Conservation (phyloP, 1,140 invertebrate genomes). For the Apis laboriosa region DNA sequence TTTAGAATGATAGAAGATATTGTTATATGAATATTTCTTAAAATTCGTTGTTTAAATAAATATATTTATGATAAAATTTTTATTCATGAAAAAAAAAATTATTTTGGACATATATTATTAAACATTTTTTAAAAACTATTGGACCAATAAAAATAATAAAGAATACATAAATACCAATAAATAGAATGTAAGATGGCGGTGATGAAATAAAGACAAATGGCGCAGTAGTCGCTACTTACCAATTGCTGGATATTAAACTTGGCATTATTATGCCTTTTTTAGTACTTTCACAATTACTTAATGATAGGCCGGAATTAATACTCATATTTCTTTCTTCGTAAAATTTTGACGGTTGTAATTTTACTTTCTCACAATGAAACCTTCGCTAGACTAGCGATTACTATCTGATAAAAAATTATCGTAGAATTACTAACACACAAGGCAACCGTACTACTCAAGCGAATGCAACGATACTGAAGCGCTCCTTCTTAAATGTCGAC, state of each 20-base stretch:
- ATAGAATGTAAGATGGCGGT: constrained; percentile 64
- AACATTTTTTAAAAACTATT: background rate
- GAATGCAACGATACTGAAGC: constrained; percentile 45
- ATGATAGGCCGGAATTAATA: constrained; percentile 79
- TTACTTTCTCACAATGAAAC: constrained; percentile 47
- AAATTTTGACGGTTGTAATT: constrained; percentile 72
- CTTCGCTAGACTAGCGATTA: constrained; percentile 56
- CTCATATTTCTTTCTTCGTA: constrained; percentile 80
- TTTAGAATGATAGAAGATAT: background rate
- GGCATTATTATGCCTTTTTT: constrained; percentile 80
- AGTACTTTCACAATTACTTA: constrained; percentile 80
- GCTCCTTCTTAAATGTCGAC: constrained; percentile 5
- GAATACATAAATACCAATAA: constrained; percentile 24
- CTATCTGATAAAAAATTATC: constrained; percentile 17
- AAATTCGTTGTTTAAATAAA: background rate
- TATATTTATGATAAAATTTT: background rate
- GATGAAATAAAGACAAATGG: constrained; percentile 63
- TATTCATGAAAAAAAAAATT: background rate
- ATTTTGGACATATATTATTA: background rate
- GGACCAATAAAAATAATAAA: constrained; percentile 3
- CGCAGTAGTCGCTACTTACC: constrained; percentile 73
- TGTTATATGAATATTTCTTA: background rate
- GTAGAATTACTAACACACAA: background rate
- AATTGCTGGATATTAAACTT: constrained; percentile 80
- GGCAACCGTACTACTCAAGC: background rate